Conservation (phyloP, 2,888 invertebrate genomes). For the Gari tellinella region DNA sequence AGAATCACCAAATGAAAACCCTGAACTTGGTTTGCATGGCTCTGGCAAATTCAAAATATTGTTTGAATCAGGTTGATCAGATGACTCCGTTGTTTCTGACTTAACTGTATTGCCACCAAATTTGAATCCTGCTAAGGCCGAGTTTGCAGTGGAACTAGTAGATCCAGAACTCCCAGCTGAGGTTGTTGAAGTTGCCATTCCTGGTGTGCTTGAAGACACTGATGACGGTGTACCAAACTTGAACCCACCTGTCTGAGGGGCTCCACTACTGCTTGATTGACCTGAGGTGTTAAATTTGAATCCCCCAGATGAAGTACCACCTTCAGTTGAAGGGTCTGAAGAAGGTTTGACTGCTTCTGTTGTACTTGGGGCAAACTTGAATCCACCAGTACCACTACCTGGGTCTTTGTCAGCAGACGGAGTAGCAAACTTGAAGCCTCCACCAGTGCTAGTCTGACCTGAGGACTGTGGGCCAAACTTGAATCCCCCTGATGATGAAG, state of each 20-base stretch:
- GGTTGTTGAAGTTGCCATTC: not conserved
- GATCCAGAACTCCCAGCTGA: not conserved
- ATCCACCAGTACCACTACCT: slow-evolving; percentile 17
- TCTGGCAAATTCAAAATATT: not conserved
- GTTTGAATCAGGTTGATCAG: not conserved
- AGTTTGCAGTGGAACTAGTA: slow-evolving; percentile 1
- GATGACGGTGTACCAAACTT: slow-evolving; percentile 25
- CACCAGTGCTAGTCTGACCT: slow-evolving; percentile 8
- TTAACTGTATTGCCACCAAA: slow-evolving; percentile 9
- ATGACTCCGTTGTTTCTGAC: not conserved
- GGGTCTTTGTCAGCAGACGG: slow-evolving; percentile 17
- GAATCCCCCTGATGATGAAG: slow-evolving; percentile 16
- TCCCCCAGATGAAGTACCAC: slow-evolving; percentile 24
- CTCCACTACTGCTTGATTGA: slow-evolving; percentile 13
- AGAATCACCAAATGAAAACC: not conserved
- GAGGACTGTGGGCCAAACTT: slow-evolving; percentile 34
- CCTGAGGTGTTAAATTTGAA: slow-evolving; percentile 55
- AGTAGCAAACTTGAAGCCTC: slow-evolving; percentile 36
- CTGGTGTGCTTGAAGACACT: not conserved
- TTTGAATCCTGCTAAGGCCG: slow-evolving; percentile 25
- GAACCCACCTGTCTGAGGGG: slow-evolving; percentile 22
- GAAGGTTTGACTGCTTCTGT: not conserved
- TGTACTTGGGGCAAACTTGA: slow-evolving; percentile 32
- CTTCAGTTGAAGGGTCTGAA: not conserved
- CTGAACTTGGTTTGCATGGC: slow-evolving; percentile 5